These are phyloP conservation scores for Temnothorax longispinosus DNA, from an alignment of 1,140 invertebrate species.

Conservation along the genomic window DNA sequence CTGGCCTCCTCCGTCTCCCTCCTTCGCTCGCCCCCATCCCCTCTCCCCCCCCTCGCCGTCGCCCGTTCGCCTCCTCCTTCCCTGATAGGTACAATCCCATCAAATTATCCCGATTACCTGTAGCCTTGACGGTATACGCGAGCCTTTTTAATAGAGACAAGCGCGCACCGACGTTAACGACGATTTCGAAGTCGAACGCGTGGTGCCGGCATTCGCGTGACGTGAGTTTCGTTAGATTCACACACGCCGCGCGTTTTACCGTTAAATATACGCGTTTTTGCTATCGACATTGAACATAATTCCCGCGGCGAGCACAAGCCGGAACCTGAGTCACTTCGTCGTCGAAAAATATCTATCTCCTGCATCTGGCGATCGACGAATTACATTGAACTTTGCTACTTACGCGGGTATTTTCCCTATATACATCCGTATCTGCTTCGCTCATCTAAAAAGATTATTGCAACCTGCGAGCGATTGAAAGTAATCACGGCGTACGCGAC, in stretches of 20 bases:
- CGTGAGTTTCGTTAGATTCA: conserved; percentile 60
- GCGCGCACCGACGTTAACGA: conserved; percentile 70
- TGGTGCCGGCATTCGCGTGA: conserved; percentile 17
- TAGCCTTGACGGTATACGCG: conserved; percentile 77
- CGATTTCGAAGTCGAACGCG: conserved; percentile 65
- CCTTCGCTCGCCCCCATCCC: background rate
- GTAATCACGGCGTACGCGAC: conserved; percentile 11
- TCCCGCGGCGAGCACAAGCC: background rate
- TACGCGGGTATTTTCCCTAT: background rate
- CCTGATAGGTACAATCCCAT: conserved; percentile 78
- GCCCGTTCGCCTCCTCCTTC: conserved; percentile 53
- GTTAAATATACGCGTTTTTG: background rate
- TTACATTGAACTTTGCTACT: conserved; percentile 20
- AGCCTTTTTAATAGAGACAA: conserved; percentile 76
- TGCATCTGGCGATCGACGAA: background rate
- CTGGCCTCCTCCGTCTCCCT: conserved; percentile 12
- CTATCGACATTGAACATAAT: background rate
- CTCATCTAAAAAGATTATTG: conserved; percentile 30
- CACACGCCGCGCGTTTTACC: conserved; percentile 40
- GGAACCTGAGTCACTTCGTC: background rate
- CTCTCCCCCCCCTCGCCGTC: conserved; percentile 40
- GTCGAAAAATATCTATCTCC: background rate
- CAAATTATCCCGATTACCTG: conserved; percentile 80
- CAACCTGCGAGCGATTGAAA: conserved; percentile 12
- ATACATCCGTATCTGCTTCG: background rate